Percentiles rank a stretch among this genome's conserved stretches.
These are phyloP conservation scores for Drosophila grimshawi DNA, from an alignment of 1,140 invertebrate species.

Conservation along the genomic window DNA sequence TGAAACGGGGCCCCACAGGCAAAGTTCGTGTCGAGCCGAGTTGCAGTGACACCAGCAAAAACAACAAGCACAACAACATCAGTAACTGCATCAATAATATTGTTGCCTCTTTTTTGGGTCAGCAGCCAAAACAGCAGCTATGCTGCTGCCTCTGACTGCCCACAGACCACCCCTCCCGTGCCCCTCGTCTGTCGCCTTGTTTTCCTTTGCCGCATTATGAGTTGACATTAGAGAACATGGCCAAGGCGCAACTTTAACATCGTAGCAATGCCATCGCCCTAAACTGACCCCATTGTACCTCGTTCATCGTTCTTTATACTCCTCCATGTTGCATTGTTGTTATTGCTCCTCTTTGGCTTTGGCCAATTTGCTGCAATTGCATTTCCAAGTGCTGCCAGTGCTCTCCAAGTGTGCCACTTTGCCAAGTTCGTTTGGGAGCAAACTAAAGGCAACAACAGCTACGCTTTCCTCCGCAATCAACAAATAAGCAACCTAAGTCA, in stretches of 20 bases:
- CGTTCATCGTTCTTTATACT: constrained; percentile 12
- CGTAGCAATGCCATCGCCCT: constrained; percentile 63
- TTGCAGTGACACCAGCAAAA: constrained; percentile 34
- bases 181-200: not conserved
- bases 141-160: not conserved
- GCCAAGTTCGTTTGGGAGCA: constrained; percentile 39
- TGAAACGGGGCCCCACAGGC: constrained; percentile 12
- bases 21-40: constrained; percentile 40
- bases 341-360: constrained; percentile 45
- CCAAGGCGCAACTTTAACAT: constrained; percentile 41
- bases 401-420: constrained; percentile 67
- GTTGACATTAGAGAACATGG: constrained; percentile 64
- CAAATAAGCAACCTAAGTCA: constrained; percentile 38
- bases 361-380: constrained; percentile 74
- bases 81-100: constrained; percentile 17
- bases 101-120: constrained; percentile 45
- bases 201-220: constrained; percentile 53
- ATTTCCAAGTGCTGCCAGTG: constrained; percentile 65
- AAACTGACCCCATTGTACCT: constrained; percentile 66
- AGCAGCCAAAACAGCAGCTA: constrained; percentile 30
- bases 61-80: constrained; percentile 4
- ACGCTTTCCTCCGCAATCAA: constrained; percentile 9
- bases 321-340: constrained; percentile 28
- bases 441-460: constrained; percentile 26
- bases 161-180: not conserved